These are phyloP conservation scores for Ceyx margarethae DNA, from an alignment of 2,113 vertebrate genomes.

Conservation along the genomic window DNA sequence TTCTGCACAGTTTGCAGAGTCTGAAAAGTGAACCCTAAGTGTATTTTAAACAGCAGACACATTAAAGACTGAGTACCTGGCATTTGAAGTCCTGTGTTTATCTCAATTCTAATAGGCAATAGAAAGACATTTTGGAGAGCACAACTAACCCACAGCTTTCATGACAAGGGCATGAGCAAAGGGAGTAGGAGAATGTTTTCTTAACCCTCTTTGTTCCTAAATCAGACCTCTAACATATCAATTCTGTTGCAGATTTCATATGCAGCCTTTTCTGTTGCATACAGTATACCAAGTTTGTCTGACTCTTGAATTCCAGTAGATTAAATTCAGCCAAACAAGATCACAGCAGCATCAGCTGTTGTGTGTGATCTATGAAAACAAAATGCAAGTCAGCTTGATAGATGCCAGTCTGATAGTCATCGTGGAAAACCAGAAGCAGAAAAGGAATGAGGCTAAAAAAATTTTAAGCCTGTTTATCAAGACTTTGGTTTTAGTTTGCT, in stretches of 20 bases:
- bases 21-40: background rate
- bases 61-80: background rate
- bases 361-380: background rate
- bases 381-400: background rate
- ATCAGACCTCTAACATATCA: background rate
- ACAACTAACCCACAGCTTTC: background rate
- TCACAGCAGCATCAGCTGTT: background rate
- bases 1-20: background rate
- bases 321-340: background rate
- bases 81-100: background rate
- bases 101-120: background rate
- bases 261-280: background rate
- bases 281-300: background rate
- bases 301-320: background rate
- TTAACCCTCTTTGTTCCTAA: background rate
- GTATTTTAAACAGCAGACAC: background rate
- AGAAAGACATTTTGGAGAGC: background rate
- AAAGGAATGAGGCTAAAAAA: background rate
- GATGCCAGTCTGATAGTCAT: background rate
- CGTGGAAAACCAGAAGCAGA: background rate
- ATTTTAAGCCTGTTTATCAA: background rate
- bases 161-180: background rate
- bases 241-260: background rate
- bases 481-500: background rate
- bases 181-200: background rate